These are phyloP conservation scores for Sitobion miscanthi DNA, from an alignment of 1,140 invertebrate species.

Conservation along the genomic window DNA sequence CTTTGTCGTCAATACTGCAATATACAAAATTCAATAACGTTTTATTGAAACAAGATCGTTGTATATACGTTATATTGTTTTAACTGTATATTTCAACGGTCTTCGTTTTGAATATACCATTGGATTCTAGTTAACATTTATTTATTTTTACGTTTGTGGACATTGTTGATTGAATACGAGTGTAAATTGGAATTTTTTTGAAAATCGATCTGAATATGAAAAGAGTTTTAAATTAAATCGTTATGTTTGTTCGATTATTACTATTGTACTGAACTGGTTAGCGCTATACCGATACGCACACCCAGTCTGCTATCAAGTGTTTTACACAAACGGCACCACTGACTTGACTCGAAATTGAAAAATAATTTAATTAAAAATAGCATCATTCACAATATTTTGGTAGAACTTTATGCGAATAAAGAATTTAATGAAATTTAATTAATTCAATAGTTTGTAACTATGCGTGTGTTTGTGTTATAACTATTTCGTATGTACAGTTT, in stretches of 20 bases:
- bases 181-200: not conserved
- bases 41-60: not conserved
- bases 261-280: not conserved
- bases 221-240: not conserved
- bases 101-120: not conserved
- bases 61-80: not conserved
- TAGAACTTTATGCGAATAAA: not conserved
- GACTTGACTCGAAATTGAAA: not conserved
- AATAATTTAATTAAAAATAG: not conserved
- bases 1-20: not conserved
- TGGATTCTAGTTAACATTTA: not conserved
- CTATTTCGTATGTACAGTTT: not conserved
- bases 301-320: not conserved
- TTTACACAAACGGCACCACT: not conserved
- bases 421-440: not conserved
- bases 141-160: not conserved
- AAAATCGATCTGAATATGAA: not conserved
- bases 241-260: not conserved
- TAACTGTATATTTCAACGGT: not conserved
- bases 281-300: not conserved
- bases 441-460: not conserved
- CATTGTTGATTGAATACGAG: not conserved
- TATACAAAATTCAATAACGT: not conserved
- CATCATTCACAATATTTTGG: not conserved
- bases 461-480: too few species aligned